Conservation (phyloP, 2,888 invertebrate species). For the Perizoma affinitatum region DNA sequence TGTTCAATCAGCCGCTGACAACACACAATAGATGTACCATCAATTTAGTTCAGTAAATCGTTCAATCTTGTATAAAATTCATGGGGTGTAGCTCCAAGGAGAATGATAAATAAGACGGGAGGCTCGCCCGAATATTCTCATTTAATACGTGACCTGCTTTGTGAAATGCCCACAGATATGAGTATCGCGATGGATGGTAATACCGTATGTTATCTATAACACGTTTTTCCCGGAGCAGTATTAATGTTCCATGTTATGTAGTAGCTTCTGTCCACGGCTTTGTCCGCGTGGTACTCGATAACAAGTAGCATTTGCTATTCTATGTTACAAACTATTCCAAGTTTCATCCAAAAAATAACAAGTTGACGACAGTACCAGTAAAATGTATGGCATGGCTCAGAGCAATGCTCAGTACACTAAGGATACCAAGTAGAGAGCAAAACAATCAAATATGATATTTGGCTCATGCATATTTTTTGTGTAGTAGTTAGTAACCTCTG, state of each 20-base stretch:
- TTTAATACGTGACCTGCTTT: conserved; percentile 84
- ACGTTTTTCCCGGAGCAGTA: conserved; percentile 59
- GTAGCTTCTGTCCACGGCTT: no score
- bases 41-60: conserved; percentile 82
- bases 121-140: conserved; percentile 83
- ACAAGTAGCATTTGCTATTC: no score
- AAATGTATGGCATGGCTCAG: no score
- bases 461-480: no score
- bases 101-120: conserved; percentile 83
- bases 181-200: conserved; percentile 70
- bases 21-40: conserved; percentile 80
- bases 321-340: no score
- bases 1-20: conserved; percentile 75
- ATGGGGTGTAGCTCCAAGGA: conserved; percentile 80
- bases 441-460: no score
- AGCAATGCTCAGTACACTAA: no score
- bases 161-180: conserved; percentile 76
- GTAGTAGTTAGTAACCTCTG: no score
- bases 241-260: conserved; percentile 47
- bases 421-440: no score
- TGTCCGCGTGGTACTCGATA: no score
- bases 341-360: no score
- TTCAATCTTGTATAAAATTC: conserved; percentile 84
- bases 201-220: conserved; percentile 72
- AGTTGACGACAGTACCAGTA: no score